These are phyloP conservation scores for Benitochromis conjunctus DNA, from an alignment of 2,113 vertebrate species.

Conservation along the genomic window DNA sequence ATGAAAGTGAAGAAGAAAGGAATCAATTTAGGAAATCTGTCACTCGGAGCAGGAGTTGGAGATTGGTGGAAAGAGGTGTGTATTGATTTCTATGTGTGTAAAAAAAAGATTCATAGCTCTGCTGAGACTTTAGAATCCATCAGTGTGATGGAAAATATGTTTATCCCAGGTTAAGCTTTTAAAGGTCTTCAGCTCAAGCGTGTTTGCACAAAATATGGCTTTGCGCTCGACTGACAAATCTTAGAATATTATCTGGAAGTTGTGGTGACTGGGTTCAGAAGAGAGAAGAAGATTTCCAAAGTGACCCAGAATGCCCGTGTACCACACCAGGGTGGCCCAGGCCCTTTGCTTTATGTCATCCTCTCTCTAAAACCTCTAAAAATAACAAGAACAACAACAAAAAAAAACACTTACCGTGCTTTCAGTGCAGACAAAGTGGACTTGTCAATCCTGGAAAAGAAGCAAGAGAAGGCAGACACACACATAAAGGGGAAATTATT, in stretches of 20 bases:
- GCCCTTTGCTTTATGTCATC: not conserved
- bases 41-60: not conserved
- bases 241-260: not conserved
- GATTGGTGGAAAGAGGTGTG: not conserved
- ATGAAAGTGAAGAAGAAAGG: not conserved
- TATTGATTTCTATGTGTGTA: not conserved
- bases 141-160: not conserved
- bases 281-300: not conserved
- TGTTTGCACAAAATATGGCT: not conserved
- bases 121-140: not conserved
- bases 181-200: not conserved
- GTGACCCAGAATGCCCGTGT: not conserved
- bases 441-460: slow-evolving; percentile 59
- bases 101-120: not conserved
- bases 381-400: not conserved
- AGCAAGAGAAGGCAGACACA: slow-evolving; percentile 2
- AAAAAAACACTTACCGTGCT: slow-evolving; percentile 46
- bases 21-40: not conserved
- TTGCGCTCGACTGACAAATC: not conserved
- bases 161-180: not conserved
- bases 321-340: not conserved
- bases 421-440: slow-evolving; percentile 48
- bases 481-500: not conserved
- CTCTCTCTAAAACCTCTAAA: not conserved
- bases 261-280: not conserved